Conservation (phyloP, 1,140 invertebrate species). For the Phortica variegata region DNA sequence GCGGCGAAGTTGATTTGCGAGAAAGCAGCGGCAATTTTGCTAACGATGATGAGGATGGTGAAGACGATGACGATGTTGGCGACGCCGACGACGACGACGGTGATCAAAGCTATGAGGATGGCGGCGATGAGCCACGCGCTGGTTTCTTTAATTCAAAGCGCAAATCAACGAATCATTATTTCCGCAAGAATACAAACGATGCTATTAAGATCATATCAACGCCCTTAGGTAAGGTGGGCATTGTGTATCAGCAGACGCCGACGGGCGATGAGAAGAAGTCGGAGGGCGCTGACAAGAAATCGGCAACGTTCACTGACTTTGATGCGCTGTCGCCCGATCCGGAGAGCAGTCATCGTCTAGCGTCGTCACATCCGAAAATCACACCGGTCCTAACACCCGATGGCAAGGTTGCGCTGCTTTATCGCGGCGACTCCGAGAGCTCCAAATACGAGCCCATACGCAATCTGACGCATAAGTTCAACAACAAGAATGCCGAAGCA, state of each 20-base stretch:
- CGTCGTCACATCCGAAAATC: slow-evolving; percentile 56
- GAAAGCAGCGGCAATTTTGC: slow-evolving; percentile 57
- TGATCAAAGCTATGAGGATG: slow-evolving; percentile 41
- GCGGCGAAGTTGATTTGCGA: slow-evolving; percentile 43
- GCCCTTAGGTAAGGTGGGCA: slow-evolving; percentile 53
- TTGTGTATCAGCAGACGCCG: slow-evolving; percentile 53
- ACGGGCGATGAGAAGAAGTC: slow-evolving; percentile 22
- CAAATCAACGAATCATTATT: slow-evolving; percentile 42
- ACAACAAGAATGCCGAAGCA: slow-evolving; percentile 14
- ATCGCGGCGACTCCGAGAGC: slow-evolving; percentile 56
- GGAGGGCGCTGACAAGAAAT: slow-evolving; percentile 8
- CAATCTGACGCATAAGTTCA: slow-evolving; percentile 53
- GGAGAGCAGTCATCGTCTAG: slow-evolving; percentile 56
- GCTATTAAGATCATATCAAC: slow-evolving; percentile 56
- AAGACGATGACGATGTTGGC: slow-evolving; percentile 47
- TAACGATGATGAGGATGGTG: slow-evolving; percentile 56
- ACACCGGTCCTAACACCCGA: slow-evolving; percentile 56
- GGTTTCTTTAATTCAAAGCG: slow-evolving; percentile 44
- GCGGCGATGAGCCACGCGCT: slow-evolving; percentile 22
- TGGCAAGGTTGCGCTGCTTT: slow-evolving; percentile 58
- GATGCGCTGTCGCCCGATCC: slow-evolving; percentile 54
- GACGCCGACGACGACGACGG: slow-evolving; percentile 50
- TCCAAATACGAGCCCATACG: slow-evolving; percentile 56
- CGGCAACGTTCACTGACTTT: slow-evolving; percentile 41
- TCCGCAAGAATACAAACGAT: slow-evolving; percentile 54